phyloP scores from a whole-genome alignment of 2,797 vertebrate genomes.

The Nannoperca australis region DNA sequence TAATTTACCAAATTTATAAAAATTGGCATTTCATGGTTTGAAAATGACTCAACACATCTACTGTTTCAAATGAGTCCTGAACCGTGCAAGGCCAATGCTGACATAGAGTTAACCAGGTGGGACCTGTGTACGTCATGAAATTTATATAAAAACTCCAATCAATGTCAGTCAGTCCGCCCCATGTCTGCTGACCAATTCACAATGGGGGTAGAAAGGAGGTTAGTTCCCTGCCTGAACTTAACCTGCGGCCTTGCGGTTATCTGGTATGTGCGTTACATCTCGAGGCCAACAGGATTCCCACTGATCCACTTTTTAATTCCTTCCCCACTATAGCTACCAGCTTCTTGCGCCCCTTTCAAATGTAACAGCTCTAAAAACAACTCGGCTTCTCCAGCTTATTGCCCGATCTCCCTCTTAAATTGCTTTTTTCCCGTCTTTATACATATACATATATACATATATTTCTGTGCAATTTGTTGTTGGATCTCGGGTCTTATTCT shows the following conservation, averaged over 20 bases:
- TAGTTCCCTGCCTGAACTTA: not conserved
- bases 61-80: no score
- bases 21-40: no score
- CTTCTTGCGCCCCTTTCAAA: not conserved
- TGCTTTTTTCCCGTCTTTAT: not conserved
- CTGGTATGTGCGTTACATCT: not conserved
- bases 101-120: no score
- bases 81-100: no score
- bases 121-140: no score
- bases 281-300: not conserved
- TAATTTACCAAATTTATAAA: no score
- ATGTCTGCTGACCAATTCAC: no score
- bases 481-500: slow-evolving; percentile 10
- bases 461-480: slow-evolving; percentile 24
- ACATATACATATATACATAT: no score
- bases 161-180: no score
- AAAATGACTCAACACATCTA: no score
- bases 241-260: not conserved
- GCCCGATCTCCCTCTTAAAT: not conserved
- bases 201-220: no score
- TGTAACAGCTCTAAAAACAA: slow-evolving; percentile 11
- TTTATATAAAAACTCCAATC: no score
- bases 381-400: not conserved
- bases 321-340: not conserved
- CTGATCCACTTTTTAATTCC: not conserved